Evolutionary conservation across 2,888 invertebrate genomes (phyloP).

Genomic region (Steinernema scapterisci): DNA sequence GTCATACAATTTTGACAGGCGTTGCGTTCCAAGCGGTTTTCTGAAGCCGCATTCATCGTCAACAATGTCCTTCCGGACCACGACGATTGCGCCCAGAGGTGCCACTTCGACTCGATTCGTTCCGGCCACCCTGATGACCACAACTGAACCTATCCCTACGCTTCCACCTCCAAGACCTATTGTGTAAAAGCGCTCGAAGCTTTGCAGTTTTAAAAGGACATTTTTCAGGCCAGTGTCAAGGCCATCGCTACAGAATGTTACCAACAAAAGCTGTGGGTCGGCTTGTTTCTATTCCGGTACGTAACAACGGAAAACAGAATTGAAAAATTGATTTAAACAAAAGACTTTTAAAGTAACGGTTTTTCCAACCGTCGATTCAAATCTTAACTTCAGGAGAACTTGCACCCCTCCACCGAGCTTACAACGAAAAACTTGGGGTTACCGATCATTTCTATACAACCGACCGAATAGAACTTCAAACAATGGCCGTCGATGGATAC

Average conservation of each 20-base stretch:
- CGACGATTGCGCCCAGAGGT: not conserved
- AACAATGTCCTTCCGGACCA: not conserved
- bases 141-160: not conserved
- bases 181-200: too few species aligned
- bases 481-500: constrained; percentile 45
- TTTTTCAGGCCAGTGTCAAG: too few species aligned
- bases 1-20: not conserved
- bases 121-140: not conserved
- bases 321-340: not conserved
- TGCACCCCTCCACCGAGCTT: constrained; percentile 43
- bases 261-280: constrained; percentile 1
- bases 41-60: not conserved
- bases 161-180: constrained; percentile 18
- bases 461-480: constrained; percentile 44
- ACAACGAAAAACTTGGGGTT: constrained; percentile 46
- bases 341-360: not conserved
- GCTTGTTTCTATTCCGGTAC: not conserved
- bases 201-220: too few species aligned
- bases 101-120: too few species aligned
- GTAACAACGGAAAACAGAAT: not conserved
- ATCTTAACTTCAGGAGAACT: constrained; percentile 46
- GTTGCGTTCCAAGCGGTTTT: constrained; percentile 3
- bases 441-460: constrained; percentile 55
- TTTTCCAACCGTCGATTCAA: too few species aligned
- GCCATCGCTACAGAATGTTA: not conserved